Evolutionary conservation across 1,140 invertebrate species (phyloP), one percentile per base, ranked within the genome.

Genomic region (Samia ricini): DNA sequence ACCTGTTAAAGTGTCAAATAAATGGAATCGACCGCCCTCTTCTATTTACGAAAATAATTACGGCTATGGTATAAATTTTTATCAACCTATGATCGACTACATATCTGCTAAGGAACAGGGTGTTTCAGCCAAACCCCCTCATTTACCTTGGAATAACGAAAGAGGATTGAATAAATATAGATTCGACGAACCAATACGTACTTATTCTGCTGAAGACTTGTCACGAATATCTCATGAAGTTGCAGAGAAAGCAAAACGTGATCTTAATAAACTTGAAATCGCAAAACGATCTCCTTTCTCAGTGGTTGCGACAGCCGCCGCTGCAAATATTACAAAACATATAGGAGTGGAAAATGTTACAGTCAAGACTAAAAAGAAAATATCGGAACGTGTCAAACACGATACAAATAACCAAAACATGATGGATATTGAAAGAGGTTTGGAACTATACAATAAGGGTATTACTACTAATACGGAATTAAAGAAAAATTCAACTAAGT

Each of bases 31-130:
- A 72, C 94, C 94, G 1, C 91, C 93, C n/a, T 94, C 94, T 1
- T 84, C 91, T 21, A 93, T 95, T 22, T 96, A 96, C 78, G 93
- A 95, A 67, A 93, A 94, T 77, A 96, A 96, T 87, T 96, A 96
- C 85, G 93, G 93, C 33, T 95, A 94, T 68, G 95, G 94, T 4
- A 95, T 96, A 56, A 95, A 96, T 77, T 95, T 93, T 81, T 96
- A 96, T 83, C 94, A 96, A 76, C 95, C 95, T 10, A 95, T 96
- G 95, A 93, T 96, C 63, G 95, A 96, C 76, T 96, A 96, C 72
- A 93, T 96, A 60, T 93, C 95, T 71, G 89, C 88, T 20, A 93
- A 92, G 79, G 81, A 91, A 77, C 71, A 89, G 71, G 89, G 92
- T 59, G 56, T 81, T 51, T 61, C 84, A 57, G 72, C 81, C 36